Evolutionary conservation across 1,140 invertebrate genomes (phyloP).

Genomic region (Halesus radiatus): DNA sequence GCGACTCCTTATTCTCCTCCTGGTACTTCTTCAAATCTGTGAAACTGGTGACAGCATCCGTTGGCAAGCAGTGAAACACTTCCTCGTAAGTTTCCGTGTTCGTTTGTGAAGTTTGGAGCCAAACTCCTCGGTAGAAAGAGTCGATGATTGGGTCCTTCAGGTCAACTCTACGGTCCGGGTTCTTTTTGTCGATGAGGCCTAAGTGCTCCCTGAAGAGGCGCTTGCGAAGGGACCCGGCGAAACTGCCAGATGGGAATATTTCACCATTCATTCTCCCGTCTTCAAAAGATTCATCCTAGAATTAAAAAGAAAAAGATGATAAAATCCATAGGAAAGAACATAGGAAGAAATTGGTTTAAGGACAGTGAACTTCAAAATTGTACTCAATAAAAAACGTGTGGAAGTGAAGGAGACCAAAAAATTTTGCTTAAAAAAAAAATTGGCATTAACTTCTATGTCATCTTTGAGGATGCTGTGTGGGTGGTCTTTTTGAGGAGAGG

Average conservation of each 20-base stretch:
- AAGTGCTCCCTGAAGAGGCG: constrained; percentile 94
- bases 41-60: constrained; percentile 83
- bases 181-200: constrained; percentile 72
- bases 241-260: constrained; percentile 84
- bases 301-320: constrained; percentile 7
- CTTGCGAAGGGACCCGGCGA: constrained; percentile 86
- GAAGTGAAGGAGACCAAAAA: too few species aligned
- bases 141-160: constrained; percentile 83
- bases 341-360: too few species aligned
- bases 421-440: too few species aligned
- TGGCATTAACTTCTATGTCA: too few species aligned
- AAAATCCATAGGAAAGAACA: too few species aligned
- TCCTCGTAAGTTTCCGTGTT: constrained; percentile 93
- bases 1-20: constrained; percentile 70
- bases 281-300: constrained; percentile 85
- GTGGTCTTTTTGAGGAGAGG: too few species aligned
- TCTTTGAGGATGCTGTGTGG: too few species aligned
- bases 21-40: constrained; percentile 81
- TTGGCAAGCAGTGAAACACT: constrained; percentile 89
- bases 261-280: constrained; percentile 86
- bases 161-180: constrained; percentile 67
- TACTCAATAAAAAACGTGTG: too few species aligned
- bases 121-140: constrained; percentile 85
- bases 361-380: too few species aligned
- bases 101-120: constrained; percentile 80